These are phyloP conservation scores for Habroteleia sp. DNA, from an alignment of 2,888 invertebrate species.

Conservation along the genomic window DNA sequence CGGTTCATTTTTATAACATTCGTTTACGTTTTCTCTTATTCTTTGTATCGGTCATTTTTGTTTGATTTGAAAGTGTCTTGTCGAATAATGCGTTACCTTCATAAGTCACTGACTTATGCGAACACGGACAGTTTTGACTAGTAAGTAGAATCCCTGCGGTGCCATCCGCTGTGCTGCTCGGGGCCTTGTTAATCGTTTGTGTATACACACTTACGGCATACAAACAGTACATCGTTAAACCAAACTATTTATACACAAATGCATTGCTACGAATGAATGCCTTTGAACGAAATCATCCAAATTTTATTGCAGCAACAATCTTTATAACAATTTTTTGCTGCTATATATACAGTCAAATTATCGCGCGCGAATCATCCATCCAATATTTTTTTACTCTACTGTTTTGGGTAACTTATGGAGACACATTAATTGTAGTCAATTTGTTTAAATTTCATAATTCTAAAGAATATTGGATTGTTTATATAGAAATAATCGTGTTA, in stretches of 20 bases:
- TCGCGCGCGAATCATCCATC: no score
- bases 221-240: conserved; percentile 53
- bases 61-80: conserved; percentile 57
- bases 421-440: no score
- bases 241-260: conserved; percentile 54
- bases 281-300: conserved; percentile 25
- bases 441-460: no score
- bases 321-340: no score
- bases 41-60: conserved; percentile 24
- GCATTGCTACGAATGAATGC: conserved; percentile 41
- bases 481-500: no score
- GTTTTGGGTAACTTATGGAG: no score
- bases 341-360: no score
- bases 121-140: conserved; percentile 66
- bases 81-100: conserved; percentile 66
- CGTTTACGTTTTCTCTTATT: conserved; percentile 8
- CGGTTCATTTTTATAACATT: conserved; percentile 13
- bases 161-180: conserved; percentile 63
- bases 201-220: conserved; percentile 62
- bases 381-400: no score
- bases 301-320: neutral
- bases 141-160: conserved; percentile 70
- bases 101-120: conserved; percentile 69
- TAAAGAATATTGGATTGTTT: no score
- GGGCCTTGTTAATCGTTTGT: conserved; percentile 70